A percentile compares a stretch with the other conserved stretches of the same genome.
phyloP scores from a whole-genome alignment of 2,888 invertebrate species.

The Branchipolynoe longqiensis region DNA sequence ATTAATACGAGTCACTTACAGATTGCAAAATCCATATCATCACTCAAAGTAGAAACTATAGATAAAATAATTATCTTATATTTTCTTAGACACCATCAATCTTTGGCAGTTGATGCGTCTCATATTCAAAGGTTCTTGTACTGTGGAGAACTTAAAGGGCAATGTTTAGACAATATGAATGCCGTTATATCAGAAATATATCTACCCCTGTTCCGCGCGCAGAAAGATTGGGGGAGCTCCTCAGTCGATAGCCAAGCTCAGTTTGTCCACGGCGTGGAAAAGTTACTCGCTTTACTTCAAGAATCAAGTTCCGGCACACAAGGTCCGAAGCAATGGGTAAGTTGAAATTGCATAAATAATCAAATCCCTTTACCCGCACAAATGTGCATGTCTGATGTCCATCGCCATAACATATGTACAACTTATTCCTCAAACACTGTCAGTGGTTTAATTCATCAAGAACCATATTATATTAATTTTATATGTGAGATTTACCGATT shows the following conservation, averaged over 20 bases:
- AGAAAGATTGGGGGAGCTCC: slow-evolving; percentile 81
- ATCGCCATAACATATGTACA: too few relatives aligned
- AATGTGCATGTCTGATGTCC: too few relatives aligned
- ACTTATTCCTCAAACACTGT: too few relatives aligned
- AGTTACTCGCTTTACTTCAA: slow-evolving; percentile 76
- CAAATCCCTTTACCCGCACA: too few relatives aligned
- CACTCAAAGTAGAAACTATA: slow-evolving; percentile 74
- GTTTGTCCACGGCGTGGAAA: slow-evolving; percentile 79
- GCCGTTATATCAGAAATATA: slow-evolving; percentile 79
- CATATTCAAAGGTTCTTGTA: slow-evolving; percentile 80
- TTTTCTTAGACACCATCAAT: slow-evolving; percentile 78
- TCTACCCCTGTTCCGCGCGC: slow-evolving; percentile 78
- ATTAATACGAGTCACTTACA: slow-evolving; percentile 75
- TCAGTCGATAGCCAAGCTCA: slow-evolving; percentile 76
- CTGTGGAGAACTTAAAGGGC: slow-evolving; percentile 81
- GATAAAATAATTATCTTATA: slow-evolving; percentile 78
- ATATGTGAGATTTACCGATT: too few relatives aligned
- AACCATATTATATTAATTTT: too few relatives aligned
- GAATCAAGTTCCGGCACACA: slow-evolving; percentile 78
- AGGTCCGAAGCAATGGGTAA: slow-evolving; percentile 78
- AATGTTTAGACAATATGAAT: slow-evolving; percentile 78
- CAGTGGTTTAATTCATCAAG: too few relatives aligned
- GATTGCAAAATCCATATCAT: slow-evolving; percentile 77
- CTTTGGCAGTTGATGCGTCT: slow-evolving; percentile 78
- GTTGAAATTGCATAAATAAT: too few relatives aligned